phyloP scores from a whole-genome alignment of 2,888 invertebrate genomes.

The Lymantria dispar region DNA sequence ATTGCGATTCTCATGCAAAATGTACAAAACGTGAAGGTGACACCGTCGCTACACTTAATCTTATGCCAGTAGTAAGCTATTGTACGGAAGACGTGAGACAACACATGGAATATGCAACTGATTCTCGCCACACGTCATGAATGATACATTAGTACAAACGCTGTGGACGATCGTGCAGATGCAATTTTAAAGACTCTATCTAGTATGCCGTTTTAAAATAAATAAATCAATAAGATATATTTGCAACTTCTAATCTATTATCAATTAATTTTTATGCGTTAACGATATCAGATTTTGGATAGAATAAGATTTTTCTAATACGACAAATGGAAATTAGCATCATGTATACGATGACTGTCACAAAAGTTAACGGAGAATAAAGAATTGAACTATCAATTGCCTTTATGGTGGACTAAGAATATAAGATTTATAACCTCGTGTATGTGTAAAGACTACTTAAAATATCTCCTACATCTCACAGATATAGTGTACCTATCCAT shows the following conservation, averaged over 20 bases:
- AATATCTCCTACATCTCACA: too few species aligned
- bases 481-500: too few species aligned
- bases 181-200: conserved; percentile 16
- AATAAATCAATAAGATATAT: conserved; percentile 10
- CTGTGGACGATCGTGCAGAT: conserved; percentile 28
- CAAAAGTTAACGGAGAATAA: too few species aligned
- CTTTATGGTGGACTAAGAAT: too few species aligned
- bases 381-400: too few species aligned
- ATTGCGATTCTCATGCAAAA: conserved; percentile 24
- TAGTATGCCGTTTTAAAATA: conserved; percentile 24
- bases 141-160: conserved; percentile 38
- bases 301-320: too few species aligned
- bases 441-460: too few species aligned
- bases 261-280: too few species aligned
- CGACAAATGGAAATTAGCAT: too few species aligned
- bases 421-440: too few species aligned
- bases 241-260: neutral
- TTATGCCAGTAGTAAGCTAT: conserved; percentile 36
- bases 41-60: conserved; percentile 35
- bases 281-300: too few species aligned
- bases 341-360: too few species aligned
- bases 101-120: conserved; percentile 47
- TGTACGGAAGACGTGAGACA: conserved; percentile 46
- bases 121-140: conserved; percentile 35
- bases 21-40: conserved; percentile 30